Evolutionary conservation across 2,797 vertebrate species (phyloP), one percentile per base, ranked within the genome.

Genomic region (Hydrolagus colliei): DNA sequence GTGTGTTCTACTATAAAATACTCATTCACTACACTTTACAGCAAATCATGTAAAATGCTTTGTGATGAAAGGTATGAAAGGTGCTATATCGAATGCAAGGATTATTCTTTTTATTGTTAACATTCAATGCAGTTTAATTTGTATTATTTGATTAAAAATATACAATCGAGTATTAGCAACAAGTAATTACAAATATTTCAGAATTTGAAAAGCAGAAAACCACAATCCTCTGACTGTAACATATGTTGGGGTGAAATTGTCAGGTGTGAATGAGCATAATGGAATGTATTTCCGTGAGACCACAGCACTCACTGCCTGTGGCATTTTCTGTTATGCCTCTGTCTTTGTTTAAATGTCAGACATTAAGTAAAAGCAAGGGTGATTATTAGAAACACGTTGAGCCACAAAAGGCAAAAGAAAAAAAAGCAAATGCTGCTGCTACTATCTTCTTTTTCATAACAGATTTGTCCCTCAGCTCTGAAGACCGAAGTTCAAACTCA

Each of bases 281-380:
- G 41, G 79, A 63, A 18, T 80, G 63, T 27, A 12, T 65, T 79
- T 79, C 78, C 9, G 0, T 71, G 79, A 84, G 62, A 82, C 2
- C 41, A 41, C 20, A n/a, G 65, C 65, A 84, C 71, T 84, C 65
- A 84, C 71, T 84, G 71, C 79, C 79, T 68, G 79, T 84, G 79
- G 32, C 79, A 84, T 84, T 84, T 80, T 84, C 32, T 71, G 20
- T 71, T 16, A 68, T 35, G 63, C 65, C 65, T 84, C 65, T 84
- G 16, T 20, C 65, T 71, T 84, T 84, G 79, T 84, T 84, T 84
- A 84, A 84, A 84, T 84, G 79, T 84, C 79, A 84, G 62, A 84
- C 79, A 67, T 84, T 63, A 84, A 71, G 79, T 82, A 82, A 67
- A 67, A 63, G 62, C 27, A 82, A 67, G 78, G 22, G 27, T 84